Conservation (phyloP, 30 jellyfish, hydroid and myxozoan genomes). For the Pelagia noctiluca region DNA sequence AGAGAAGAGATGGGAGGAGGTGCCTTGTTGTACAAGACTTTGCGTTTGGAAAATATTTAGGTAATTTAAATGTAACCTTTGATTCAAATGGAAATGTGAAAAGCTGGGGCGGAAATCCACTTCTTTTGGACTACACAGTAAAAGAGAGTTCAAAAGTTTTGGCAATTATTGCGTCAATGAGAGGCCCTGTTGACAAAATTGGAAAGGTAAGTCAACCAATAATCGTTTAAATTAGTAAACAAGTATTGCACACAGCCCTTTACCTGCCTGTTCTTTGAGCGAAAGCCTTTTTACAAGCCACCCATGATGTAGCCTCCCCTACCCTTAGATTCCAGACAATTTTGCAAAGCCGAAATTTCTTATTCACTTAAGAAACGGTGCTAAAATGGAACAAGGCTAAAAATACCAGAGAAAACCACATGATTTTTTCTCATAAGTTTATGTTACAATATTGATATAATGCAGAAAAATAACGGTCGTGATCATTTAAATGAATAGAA, state of each 20-base stretch:
- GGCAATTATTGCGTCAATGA: conserved; percentile 12
- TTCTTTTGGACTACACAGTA: conserved; percentile 57
- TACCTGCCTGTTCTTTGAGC: too few species aligned
- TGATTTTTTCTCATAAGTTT: not conserved
- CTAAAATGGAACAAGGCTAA: too few species aligned
- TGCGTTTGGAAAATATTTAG: conserved; percentile 73
- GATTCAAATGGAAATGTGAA: conserved; percentile 55
- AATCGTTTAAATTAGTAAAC: not conserved
- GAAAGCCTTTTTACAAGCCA: not conserved
- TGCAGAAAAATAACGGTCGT: too few species aligned
- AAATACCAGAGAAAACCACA: not conserved
- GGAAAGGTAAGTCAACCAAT: conserved; percentile 52
- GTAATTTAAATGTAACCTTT: conserved; percentile 62
- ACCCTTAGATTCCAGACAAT: not conserved
- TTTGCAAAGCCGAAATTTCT: not conserved
- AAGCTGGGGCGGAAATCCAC: conserved; percentile 78
- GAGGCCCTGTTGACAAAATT: conserved; percentile 45
- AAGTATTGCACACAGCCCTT: not conserved
- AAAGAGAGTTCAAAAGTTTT: conserved; percentile 19
- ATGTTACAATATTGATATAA: too few species aligned
- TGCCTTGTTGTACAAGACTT: conserved; percentile 71
- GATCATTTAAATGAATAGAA: too few species aligned
- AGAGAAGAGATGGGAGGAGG: not conserved
- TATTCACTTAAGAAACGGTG: too few species aligned
- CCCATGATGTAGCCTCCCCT: not conserved